Percentiles rank a stretch among this genome's conserved stretches.
Conservation (phyloP, 37 sponge, comb jelly and placozoan genomes). For the Ephydatia muelleri region DNA sequence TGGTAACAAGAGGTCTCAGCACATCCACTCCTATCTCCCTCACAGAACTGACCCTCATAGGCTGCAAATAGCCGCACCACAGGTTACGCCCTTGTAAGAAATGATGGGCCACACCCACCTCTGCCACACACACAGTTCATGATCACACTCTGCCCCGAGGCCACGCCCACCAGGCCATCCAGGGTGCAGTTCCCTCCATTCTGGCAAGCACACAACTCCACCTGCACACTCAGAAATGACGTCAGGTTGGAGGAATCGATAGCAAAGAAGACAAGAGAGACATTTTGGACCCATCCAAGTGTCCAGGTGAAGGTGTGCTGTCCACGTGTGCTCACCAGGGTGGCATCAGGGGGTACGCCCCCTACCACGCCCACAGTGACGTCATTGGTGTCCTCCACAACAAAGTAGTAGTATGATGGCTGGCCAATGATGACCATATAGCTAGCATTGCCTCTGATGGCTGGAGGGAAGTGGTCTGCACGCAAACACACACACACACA, state of each 20-base stretch:
- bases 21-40: slow-evolving; percentile 69
- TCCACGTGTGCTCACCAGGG: background rate
- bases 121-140: slow-evolving; percentile 44
- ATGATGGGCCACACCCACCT: slow-evolving; percentile 11
- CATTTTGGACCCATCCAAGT: background rate
- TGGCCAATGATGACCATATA: slow-evolving; percentile 31
- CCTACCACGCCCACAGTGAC: slow-evolving; percentile 8
- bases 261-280: slow-evolving; percentile 30
- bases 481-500: background rate
- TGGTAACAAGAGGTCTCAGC: slow-evolving; percentile 43
- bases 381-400: slow-evolving; percentile 27
- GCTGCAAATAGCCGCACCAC: slow-evolving; percentile 9
- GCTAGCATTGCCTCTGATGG: slow-evolving; percentile 21
- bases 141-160: background rate
- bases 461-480: slow-evolving; percentile 63
- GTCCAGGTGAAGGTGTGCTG: slow-evolving; percentile 36
- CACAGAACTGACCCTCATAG: slow-evolving; percentile 52
- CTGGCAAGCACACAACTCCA: slow-evolving; percentile 57
- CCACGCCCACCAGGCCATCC: slow-evolving; percentile 34
- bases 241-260: slow-evolving; percentile 20
- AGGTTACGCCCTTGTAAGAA: background rate
- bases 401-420: slow-evolving; percentile 30
- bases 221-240: slow-evolving; percentile 5
- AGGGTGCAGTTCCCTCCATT: slow-evolving; percentile 62
- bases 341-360: background rate